Conservation (phyloP, 2,888 invertebrate genomes). For the Drosophila quasianomalipes region DNA sequence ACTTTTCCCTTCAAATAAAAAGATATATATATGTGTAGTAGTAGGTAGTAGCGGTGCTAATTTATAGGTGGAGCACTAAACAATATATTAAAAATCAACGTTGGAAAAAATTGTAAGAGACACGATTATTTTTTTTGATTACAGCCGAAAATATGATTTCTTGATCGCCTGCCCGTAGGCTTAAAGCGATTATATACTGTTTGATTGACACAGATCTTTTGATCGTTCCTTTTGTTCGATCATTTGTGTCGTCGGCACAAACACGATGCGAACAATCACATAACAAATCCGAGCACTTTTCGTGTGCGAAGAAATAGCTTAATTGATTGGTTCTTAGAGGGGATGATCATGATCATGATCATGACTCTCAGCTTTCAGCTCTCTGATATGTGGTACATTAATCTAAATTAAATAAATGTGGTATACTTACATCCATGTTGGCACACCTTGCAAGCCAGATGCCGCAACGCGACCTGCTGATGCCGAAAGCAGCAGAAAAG, state of each 20-base stretch:
- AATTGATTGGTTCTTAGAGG: background rate
- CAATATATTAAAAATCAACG: background rate
- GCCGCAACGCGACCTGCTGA: slow-evolving; percentile 73
- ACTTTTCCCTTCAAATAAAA: background rate
- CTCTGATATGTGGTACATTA: background rate
- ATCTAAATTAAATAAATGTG: background rate
- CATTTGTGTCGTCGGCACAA: background rate
- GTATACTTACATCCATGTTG: slow-evolving; percentile 85
- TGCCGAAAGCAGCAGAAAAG: slow-evolving; percentile 74
- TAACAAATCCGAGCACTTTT: too few species aligned
- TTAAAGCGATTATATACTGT: background rate
- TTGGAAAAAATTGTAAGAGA: background rate
- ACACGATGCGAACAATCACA: background rate
- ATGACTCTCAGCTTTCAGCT: background rate
- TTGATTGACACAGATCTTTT: background rate
- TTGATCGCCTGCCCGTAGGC: background rate
- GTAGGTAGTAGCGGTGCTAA: too few species aligned
- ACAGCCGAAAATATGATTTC: background rate
- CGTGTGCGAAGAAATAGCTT: background rate
- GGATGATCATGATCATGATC: background rate
- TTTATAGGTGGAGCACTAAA: background rate
- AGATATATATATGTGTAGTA: too few species aligned
- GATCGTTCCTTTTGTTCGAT: background rate
- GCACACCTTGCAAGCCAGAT: slow-evolving; percentile 84
- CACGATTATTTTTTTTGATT: background rate